Conservation (phyloP, 2,888 invertebrate species). For the Eurois occulta region DNA sequence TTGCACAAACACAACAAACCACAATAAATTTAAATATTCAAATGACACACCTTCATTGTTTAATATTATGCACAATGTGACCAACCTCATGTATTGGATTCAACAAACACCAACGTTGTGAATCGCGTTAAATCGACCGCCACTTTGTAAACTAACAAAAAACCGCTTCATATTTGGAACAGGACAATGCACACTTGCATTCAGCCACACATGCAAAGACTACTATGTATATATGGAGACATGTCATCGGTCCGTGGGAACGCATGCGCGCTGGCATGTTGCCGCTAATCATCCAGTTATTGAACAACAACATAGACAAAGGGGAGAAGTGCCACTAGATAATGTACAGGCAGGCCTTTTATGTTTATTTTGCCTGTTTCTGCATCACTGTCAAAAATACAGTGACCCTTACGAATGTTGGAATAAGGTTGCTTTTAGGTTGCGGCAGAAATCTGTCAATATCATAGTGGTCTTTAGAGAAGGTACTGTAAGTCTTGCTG, state of each 20-base stretch:
- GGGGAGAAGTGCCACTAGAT: slow-evolving; percentile 35
- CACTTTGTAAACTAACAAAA: slow-evolving; percentile 3
- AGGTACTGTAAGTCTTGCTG: not conserved
- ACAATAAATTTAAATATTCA: not conserved
- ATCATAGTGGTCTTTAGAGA: not conserved
- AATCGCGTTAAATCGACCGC: not conserved
- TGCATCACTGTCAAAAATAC: not conserved
- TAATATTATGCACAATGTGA: not conserved
- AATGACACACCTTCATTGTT: not conserved
- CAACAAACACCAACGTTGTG: not conserved
- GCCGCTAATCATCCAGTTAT: slow-evolving; percentile 61
- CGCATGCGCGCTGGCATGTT: slow-evolving; percentile 57
- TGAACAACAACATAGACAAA: slow-evolving; percentile 3
- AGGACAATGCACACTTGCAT: slow-evolving; percentile 67
- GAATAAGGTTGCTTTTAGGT: not conserved
- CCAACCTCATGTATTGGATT: not conserved
- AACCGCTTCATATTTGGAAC: slow-evolving; percentile 38
- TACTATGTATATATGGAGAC: too few relatives aligned
- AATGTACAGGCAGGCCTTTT: not conserved
- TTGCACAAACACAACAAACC: not conserved
- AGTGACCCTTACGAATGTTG: not conserved
- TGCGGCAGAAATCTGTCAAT: not conserved
- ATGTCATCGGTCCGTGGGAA: slow-evolving; percentile 67
- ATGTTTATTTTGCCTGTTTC: not conserved
- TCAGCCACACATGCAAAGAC: slow-evolving; percentile 62